Evolutionary conservation across 1,140 invertebrate genomes (phyloP).

Genomic region (Macrobrachium rosenbergii): DNA sequence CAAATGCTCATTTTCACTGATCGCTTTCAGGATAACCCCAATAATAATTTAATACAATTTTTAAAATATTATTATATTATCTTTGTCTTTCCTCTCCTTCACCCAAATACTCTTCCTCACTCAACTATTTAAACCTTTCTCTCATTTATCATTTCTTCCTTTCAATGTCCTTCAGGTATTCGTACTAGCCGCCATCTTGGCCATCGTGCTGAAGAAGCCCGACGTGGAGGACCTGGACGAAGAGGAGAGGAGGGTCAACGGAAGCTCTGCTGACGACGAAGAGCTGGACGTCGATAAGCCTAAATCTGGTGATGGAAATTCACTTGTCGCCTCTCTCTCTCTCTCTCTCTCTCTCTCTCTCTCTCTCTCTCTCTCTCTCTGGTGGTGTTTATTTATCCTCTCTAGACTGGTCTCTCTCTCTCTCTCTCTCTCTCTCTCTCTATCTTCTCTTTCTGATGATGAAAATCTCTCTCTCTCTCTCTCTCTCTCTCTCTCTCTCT

Average conservation of each 20-base stretch:
- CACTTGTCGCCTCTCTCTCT: not conserved
- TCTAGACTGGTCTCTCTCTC: not conserved
- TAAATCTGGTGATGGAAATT: not conserved
- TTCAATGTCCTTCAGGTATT: conserved; percentile 69
- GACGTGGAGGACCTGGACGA: conserved; percentile 71
- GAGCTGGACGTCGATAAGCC: not conserved
- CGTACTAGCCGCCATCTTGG: conserved; percentile 72
- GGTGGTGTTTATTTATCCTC: too few species aligned
- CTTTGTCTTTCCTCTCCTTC: too few species aligned
- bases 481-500: not conserved
- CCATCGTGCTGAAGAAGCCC: conserved; percentile 72
- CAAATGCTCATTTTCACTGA: too few species aligned
- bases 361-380: not conserved
- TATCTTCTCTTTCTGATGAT: not conserved
- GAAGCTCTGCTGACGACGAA: conserved; percentile 67
- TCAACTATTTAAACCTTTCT: too few species aligned
- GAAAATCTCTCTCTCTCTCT: not conserved
- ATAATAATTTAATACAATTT: too few species aligned
- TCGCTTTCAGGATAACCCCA: too few species aligned
- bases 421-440: not conserved
- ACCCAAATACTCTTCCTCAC: too few species aligned
- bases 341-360: not conserved
- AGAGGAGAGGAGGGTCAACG: conserved; percentile 71
- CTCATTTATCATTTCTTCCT: too few species aligned
- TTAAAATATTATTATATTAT: too few species aligned